Evolutionary conservation across 2,797 vertebrate genomes (phyloP), one percentile per base, ranked within the genome.

Genomic region (Microctenopoma lineatum): DNA sequence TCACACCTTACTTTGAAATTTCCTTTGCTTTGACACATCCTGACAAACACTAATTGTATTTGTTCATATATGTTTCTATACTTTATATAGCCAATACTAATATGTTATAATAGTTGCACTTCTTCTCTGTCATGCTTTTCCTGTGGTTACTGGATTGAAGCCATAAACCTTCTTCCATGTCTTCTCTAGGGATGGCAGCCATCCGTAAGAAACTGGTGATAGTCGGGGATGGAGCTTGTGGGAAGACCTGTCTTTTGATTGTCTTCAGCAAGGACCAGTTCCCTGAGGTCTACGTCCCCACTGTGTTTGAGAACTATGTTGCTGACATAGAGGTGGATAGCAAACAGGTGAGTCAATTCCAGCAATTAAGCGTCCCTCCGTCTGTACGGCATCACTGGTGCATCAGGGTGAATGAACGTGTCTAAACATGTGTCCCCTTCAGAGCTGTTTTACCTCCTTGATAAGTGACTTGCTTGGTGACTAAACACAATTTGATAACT

Each of bases 221-320:
- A 73, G 98, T 99, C 50, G 98, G 98, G 53, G 98, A 99, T 93
- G 98, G 98, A 90, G 98, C 98, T 38, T 99, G 98, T 90, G 98
- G 98, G 44, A 99, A 99, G 94, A 99, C 98, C 66, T 99, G 98
- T 90, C 95, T 99, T 86, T 94, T 99, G 75, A 99, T 98, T 25
- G 97, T 98, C 76, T 99, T 99, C 91, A 99, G 98, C 93, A 99
- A 99, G 93, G 98, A 99, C 92, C 97, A 99, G 92, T 99, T 99
- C 86, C 97, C 98, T 14, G 97, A 98, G 81, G 98, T 99, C 45
- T 99, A 99, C 16, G 97, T 99, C 59, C 97, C 97, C 80, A 99
- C 98, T 0, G 97, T 99, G 86, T 99, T 99, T 60, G 97, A 99
- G 92, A 99, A 99, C 91, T 99, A 99, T 42, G 98, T 99, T 67